Conservation (phyloP, 1,140 invertebrate genomes). For the Philopotamus ludificatus region DNA sequence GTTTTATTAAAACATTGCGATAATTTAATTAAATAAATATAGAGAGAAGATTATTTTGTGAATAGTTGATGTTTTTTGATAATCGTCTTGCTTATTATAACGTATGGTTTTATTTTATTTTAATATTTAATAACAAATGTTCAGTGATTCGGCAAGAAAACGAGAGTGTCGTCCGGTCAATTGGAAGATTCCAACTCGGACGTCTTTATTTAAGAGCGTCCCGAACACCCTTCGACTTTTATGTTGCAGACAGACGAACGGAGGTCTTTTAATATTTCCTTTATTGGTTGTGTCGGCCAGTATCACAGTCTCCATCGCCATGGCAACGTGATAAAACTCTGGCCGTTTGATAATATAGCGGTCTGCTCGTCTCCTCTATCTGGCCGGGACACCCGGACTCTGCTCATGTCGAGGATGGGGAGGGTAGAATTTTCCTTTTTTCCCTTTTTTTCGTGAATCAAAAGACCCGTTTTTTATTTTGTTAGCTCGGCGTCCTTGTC, state of each 20-base stretch:
- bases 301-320: slow-evolving; percentile 47
- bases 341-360: slow-evolving; percentile 51
- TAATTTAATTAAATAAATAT: too few species aligned
- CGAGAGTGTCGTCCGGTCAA: not conserved
- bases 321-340: slow-evolving; percentile 56
- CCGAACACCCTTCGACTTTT: not conserved
- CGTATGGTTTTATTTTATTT: too few species aligned
- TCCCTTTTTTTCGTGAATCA: slow-evolving; percentile 39
- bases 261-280: slow-evolving; percentile 32
- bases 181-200: not conserved
- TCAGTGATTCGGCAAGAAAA: not conserved
- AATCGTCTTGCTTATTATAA: too few species aligned
- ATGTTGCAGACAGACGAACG: not conserved
- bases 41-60: too few species aligned
- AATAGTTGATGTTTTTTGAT: too few species aligned
- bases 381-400: slow-evolving; percentile 31
- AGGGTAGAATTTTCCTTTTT: slow-evolving; percentile 26
- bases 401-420: slow-evolving; percentile 14
- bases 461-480: slow-evolving; percentile 42
- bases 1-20: too few species aligned
- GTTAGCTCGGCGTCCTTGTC: slow-evolving; percentile 37
- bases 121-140: too few species aligned
- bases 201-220: not conserved
- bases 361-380: slow-evolving; percentile 40
- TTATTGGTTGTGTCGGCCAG: slow-evolving; percentile 25